Evolutionary conservation across 2,113 vertebrate species (phyloP).

Genomic region (Dromiciops gliroides): DNA sequence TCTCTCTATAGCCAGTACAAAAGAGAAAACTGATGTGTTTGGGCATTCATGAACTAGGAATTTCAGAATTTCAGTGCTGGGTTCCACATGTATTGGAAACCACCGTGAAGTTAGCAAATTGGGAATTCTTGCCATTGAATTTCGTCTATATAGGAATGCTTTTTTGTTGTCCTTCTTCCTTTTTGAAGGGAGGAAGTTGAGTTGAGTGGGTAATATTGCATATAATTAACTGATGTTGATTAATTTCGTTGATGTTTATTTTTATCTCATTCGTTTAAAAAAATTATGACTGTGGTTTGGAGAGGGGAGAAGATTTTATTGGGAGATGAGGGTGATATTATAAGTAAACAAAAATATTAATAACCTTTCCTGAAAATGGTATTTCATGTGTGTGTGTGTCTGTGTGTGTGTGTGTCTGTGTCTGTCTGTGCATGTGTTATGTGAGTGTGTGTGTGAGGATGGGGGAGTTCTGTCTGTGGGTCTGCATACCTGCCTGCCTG

Average conservation of each 20-base stretch:
- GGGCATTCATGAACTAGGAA: not conserved
- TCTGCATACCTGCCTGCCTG: not conserved
- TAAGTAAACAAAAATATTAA: not conserved
- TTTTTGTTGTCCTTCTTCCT: not conserved
- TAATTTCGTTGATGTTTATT: not conserved
- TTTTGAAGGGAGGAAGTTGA: not conserved
- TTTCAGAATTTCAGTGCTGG: not conserved
- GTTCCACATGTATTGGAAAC: not conserved
- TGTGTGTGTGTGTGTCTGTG: not conserved
- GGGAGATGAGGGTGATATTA: not conserved
- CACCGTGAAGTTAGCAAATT: not conserved
- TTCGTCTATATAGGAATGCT: not conserved
- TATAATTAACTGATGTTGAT: not conserved
- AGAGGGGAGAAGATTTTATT: not conserved
- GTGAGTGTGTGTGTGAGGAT: too few relatives aligned
- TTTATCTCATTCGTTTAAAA: not conserved
- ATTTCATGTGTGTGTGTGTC: not conserved
- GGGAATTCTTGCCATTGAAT: slow-evolving; percentile 10
- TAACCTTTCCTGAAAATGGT: not conserved
- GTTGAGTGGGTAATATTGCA: not conserved
- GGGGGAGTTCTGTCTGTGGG: not conserved
- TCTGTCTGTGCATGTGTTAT: too few relatives aligned
- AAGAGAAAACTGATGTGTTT: not conserved
- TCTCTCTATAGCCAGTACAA: not conserved
- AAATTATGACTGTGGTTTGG: not conserved